phyloP scores from a whole-genome alignment of 2,888 invertebrate genomes.

The Xestoiulus laeticollis region DNA sequence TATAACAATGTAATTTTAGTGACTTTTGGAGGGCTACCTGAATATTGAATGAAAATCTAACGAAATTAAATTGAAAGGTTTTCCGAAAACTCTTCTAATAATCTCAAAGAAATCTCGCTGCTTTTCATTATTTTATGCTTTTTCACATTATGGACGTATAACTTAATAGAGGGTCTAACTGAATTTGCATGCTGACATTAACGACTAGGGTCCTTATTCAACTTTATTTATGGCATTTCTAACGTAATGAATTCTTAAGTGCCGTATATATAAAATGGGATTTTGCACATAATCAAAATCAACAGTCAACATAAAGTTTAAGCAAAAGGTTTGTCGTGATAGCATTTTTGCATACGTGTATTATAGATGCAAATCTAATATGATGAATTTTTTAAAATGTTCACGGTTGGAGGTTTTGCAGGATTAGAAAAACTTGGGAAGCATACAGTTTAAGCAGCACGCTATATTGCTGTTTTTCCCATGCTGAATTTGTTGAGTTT shows the following conservation, averaged over 20 bases:
- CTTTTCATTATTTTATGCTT: not conserved
- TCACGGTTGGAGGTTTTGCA: not conserved
- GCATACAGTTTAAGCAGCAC: not conserved
- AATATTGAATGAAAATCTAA: not conserved
- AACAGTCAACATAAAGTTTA: no score
- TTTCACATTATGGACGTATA: not conserved
- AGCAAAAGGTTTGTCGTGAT: not conserved
- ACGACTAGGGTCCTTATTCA: not conserved
- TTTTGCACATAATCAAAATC: not conserved
- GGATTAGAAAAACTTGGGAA: not conserved
- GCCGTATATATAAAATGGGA: not conserved
- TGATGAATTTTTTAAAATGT: not conserved
- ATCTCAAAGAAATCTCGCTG: not conserved
- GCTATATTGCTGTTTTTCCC: not conserved
- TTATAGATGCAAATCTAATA: not conserved
- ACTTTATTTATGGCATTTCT: not conserved
- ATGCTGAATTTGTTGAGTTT: not conserved
- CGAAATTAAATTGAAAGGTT: not conserved
- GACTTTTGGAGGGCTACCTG: not conserved
- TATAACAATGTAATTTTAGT: not conserved
- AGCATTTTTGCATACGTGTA: not conserved
- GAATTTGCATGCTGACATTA: not conserved
- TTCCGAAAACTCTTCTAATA: not conserved
- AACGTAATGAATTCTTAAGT: not conserved
- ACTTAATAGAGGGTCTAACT: not conserved